Conservation (phyloP, 2,113 vertebrate species). For the Eonycteris spelaea region DNA sequence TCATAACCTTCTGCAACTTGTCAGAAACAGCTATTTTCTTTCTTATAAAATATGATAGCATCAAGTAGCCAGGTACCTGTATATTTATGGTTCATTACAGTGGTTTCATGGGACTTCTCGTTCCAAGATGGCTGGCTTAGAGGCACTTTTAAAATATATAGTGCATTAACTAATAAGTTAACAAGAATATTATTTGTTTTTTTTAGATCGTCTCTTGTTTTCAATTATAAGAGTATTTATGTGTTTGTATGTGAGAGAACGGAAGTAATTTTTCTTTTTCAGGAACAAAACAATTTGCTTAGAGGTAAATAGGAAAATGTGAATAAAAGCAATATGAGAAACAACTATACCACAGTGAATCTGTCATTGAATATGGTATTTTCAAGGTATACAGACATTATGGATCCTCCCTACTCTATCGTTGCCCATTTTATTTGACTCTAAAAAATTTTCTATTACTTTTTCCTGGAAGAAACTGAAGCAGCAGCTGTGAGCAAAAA, state of each 20-base stretch:
- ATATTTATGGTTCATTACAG: neutral
- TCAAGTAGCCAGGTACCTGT: neutral
- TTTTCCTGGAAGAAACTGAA: neutral
- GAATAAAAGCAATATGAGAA: neutral
- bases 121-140: neutral
- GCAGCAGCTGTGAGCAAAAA: neutral
- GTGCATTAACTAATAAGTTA: neutral
- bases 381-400: neutral
- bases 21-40: conserved; percentile 21
- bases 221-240: neutral
- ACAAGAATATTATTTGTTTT: neutral
- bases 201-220: neutral
- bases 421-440: neutral
- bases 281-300: conserved; percentile 17
- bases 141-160: neutral
- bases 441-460: neutral
- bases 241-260: neutral
- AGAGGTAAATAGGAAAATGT: neutral
- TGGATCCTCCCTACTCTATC: neutral
- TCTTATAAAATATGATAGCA: neutral
- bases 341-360: neutral
- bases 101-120: neutral
- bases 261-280: neutral
- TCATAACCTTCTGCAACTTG: conserved; percentile 6
- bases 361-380: neutral